Percentiles rank a stretch among this genome's conserved stretches.
These are phyloP conservation scores for Eristalis arbustorum DNA, from an alignment of 2,888 invertebrate species.

Conservation along the genomic window DNA sequence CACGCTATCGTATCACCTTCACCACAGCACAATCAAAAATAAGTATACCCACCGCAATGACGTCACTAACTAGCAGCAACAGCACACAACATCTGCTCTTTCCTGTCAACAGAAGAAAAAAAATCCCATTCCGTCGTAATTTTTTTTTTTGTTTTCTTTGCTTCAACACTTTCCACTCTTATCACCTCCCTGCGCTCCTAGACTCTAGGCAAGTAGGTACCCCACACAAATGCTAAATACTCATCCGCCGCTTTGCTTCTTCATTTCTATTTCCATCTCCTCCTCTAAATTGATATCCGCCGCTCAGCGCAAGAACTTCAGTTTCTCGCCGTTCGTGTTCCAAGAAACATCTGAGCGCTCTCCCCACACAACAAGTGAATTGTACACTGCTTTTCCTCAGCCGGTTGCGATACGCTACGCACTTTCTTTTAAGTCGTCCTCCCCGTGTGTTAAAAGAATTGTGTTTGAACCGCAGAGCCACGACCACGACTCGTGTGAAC, in stretches of 20 bases:
- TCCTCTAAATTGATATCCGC: slow-evolving; percentile 20
- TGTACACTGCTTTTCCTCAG: slow-evolving; percentile 12
- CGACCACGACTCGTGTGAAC: background rate
- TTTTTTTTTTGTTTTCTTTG: background rate
- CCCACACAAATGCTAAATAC: background rate
- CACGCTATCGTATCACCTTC: background rate
- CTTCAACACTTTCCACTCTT: background rate
- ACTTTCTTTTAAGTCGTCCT: slow-evolving; percentile 48
- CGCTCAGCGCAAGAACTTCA: slow-evolving; percentile 59
- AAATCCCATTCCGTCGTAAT: slow-evolving; percentile 13
- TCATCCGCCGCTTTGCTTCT: slow-evolving; percentile 17
- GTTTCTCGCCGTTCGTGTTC: slow-evolving; percentile 75
- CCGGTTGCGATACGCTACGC: slow-evolving; percentile 60
- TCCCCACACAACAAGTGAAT: slow-evolving; percentile 35
- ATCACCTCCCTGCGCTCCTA: background rate
- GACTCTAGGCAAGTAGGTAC: background rate
- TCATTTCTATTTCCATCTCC: slow-evolving; percentile 64
- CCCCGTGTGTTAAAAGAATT: slow-evolving; percentile 31
- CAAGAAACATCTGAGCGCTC: slow-evolving; percentile 72
- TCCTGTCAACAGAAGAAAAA: slow-evolving; percentile 56
- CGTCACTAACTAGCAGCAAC: slow-evolving; percentile 24
- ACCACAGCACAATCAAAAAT: background rate
- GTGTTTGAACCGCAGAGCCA: slow-evolving; percentile 35
- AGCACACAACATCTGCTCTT: slow-evolving; percentile 43
- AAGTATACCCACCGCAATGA: slow-evolving; percentile 21